Base-by-base conservation (phyloP, 2,797 vertebrate species). In the Sebastolobus altivelis region DNA sequence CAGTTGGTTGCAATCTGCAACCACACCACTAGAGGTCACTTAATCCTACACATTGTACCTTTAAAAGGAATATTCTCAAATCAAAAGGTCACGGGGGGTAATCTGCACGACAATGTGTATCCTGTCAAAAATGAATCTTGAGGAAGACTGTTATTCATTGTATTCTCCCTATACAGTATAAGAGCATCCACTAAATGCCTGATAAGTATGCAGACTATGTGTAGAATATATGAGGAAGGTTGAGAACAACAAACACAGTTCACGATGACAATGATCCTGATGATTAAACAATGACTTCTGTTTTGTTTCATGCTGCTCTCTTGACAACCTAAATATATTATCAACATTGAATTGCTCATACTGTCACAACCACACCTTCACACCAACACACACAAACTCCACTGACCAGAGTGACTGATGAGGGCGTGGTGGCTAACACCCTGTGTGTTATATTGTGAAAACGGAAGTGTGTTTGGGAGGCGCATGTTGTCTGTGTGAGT, bases 391-490 rank as follows among this genome's bases (percentile, higher is more conserved):
- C n/a, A 18, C 22, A 20, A 52, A 33, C 60, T 31, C 20, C 61
- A 2, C 40, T 80, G 76, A 59, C 65, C 73, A 80, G 58, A 37
- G 67, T 74, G 66, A 54, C 59, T 65, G 67, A 72, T 62, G 10
- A 82, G 87, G 89, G 89, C 52, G 89, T 85, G 89, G 55, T 77
- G 11, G 38, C 8, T 77, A 81, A 92, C 89, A 91, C 85, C 65
- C 62, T 54, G 46, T 29, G 59, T 72, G 40, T 38, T 70, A 33
- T 65, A 33, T 65, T 68, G 22, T 74, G 33, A 76, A 74, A 87
- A 65, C 55, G 72, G 81, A 90, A 90, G 43, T 76, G 63, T 74
- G 46, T 59, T 9, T 71, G 38, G 43, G 78, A 83, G 81, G 75
- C 35, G 38, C 18, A 8, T 40, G 27, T 33, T 66, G 29, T 74